phyloP scores from a whole-genome alignment of 2,113 vertebrate genomes.

The Polypterus bichir region DNA sequence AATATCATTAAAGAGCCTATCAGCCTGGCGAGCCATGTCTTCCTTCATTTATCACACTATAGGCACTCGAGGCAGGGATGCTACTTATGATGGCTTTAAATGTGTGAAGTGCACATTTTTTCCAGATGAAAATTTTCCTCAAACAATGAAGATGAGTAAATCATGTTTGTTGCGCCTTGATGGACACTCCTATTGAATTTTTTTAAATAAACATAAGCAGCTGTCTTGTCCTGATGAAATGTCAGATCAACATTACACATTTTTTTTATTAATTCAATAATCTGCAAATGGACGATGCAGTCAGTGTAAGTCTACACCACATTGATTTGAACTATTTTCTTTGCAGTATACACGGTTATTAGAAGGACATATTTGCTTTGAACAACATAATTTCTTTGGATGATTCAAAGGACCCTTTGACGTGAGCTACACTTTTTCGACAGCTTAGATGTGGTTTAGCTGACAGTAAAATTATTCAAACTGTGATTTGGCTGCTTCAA shows the following conservation, averaged over 20 bases:
- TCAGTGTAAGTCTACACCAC: conserved; percentile 18
- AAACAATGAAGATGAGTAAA: too few relatives aligned
- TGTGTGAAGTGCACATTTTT: too few relatives aligned
- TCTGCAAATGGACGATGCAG: conserved; percentile 10
- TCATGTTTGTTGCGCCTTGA: too few relatives aligned
- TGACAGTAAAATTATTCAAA: conserved; percentile 34
- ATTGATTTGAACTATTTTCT: conserved; percentile 27
- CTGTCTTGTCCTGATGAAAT: conserved; percentile 24
- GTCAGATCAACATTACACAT: conserved; percentile 9
- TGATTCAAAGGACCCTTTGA: conserved; percentile 41
- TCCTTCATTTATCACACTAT: too few relatives aligned
- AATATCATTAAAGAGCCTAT: too few relatives aligned
- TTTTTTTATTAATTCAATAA: conserved; percentile 26
- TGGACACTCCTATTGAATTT: neutral
- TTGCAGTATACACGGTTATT: conserved; percentile 26
- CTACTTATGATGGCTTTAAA: too few relatives aligned
- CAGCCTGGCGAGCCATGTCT: too few relatives aligned
- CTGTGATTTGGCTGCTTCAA: conserved; percentile 14
- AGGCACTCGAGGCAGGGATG: too few relatives aligned
- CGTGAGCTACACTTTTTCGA: conserved; percentile 24
- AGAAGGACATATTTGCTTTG: conserved; percentile 38
- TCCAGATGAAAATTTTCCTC: too few relatives aligned
- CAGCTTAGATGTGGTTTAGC: conserved; percentile 35
- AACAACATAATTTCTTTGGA: conserved; percentile 40
- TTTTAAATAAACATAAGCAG: conserved; percentile 15